phyloP scores from a whole-genome alignment of 2,797 vertebrate genomes.

The Calcarius lapponicus region DNA sequence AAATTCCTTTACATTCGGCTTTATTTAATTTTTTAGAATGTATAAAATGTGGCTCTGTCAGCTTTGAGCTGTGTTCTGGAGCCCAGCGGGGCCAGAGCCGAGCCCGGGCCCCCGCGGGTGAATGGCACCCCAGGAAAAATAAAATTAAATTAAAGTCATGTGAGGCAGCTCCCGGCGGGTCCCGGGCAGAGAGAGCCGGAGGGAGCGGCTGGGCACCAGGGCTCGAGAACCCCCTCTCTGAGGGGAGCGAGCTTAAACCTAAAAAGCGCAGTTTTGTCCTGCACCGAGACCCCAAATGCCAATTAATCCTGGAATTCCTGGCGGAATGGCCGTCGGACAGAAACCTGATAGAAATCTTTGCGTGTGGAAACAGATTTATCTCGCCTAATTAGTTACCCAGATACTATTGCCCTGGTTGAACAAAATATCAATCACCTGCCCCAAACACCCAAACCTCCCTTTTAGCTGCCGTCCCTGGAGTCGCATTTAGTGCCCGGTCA shows the following conservation, averaged over 20 bases:
- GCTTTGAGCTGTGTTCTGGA: not conserved
- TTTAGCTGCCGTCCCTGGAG: not conserved
- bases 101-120: not conserved
- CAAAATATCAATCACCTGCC: not conserved
- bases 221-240: not conserved
- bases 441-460: not conserved
- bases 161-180: not conserved
- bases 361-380: not conserved
- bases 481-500: not conserved
- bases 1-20: not conserved
- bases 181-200: not conserved
- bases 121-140: not conserved
- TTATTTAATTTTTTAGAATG: not conserved
- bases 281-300: not conserved
- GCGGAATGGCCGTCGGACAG: not conserved
- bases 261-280: not conserved
- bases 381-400: not conserved
- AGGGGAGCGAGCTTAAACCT: not conserved
- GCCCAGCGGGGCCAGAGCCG: not conserved
- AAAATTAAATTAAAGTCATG: not conserved
- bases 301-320: not conserved
- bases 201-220: not conserved
- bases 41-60: not conserved
- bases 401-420: not conserved
- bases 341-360: not conserved